These are phyloP conservation scores for Chromoteleia sp. DNA, from an alignment of 2,888 invertebrate species.

Conservation along the genomic window DNA sequence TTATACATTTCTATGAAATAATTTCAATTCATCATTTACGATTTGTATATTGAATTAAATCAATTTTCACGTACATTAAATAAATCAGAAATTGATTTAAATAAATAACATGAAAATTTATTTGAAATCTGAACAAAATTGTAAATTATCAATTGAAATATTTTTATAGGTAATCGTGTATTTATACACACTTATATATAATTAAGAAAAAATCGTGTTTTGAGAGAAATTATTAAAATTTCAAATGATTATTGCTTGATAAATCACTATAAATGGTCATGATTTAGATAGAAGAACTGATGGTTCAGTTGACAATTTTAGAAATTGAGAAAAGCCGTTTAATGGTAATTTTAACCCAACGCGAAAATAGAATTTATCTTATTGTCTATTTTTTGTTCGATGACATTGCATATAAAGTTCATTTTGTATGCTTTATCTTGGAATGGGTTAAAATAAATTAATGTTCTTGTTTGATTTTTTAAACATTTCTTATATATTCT, in stretches of 20 bases:
- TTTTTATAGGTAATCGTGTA: constrained; percentile 1
- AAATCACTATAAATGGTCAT: constrained; percentile 32
- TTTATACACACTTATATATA: background rate
- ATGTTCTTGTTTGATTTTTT: constrained; percentile 17
- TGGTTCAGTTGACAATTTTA: constrained; percentile 28
- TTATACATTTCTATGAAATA: constrained; percentile 6
- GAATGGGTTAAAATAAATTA: constrained; percentile 32
- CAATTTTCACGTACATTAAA: background rate
- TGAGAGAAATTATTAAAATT: constrained; percentile 14
- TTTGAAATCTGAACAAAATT: background rate
- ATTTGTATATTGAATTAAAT: background rate
- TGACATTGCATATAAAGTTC: constrained; percentile 13
- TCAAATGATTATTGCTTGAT: constrained; percentile 32
- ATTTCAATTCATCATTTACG: background rate
- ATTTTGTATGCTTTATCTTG: constrained; percentile 36
- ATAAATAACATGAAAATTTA: background rate
- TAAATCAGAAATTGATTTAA: background rate
- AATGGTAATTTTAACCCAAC: constrained; percentile 40
- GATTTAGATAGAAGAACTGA: constrained; percentile 45
- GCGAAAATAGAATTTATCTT: constrained; percentile 26
- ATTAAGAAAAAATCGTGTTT: constrained; percentile 16
- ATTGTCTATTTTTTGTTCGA: constrained; percentile 3
- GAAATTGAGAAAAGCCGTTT: constrained; percentile 23
- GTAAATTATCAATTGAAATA: constrained; percentile 3
- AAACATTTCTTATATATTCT: constrained; percentile 19